Percentiles rank a stretch among this genome's conserved stretches.
These are phyloP conservation scores for Diplolepis rosae DNA, from an alignment of 2,888 invertebrate species.

Conservation along the genomic window DNA sequence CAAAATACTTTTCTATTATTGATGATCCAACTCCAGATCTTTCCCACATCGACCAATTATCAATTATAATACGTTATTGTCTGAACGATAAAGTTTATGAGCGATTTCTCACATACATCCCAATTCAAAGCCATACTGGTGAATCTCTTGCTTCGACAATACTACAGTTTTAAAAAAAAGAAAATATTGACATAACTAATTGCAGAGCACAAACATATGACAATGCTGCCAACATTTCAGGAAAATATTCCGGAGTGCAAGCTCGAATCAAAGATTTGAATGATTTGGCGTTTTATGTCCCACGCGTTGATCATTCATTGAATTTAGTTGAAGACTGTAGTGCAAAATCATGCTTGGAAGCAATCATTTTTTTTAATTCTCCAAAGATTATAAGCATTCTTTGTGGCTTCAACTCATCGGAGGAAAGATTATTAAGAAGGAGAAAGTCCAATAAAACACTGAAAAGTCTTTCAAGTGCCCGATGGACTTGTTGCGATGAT, in stretches of 20 bases:
- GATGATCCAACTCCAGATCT: too few relatives aligned
- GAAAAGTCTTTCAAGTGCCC: slow-evolving; percentile 20
- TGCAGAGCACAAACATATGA: slow-evolving; percentile 51
- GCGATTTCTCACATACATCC: slow-evolving; percentile 38
- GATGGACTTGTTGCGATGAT: slow-evolving; percentile 26
- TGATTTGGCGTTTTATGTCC: slow-evolving; percentile 46
- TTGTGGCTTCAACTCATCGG: slow-evolving; percentile 33
- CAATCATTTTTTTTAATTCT: slow-evolving; percentile 40
- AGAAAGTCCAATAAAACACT: slow-evolving; percentile 5
- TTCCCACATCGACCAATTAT: too few relatives aligned
- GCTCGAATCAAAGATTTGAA: slow-evolving; percentile 40
- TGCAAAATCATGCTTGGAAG: slow-evolving; percentile 43
- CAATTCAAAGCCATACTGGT: slow-evolving; percentile 28
- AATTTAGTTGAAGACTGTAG: slow-evolving; percentile 46
- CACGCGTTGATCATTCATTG: slow-evolving; percentile 48
- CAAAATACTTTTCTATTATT: too few relatives aligned
- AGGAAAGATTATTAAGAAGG: slow-evolving; percentile 17
- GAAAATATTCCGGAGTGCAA: slow-evolving; percentile 46
- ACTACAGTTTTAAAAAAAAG: slow-evolving; percentile 31
- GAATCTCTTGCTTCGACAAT: slow-evolving; percentile 13
- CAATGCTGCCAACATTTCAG: slow-evolving; percentile 49
- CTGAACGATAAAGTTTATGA: slow-evolving; percentile 39
- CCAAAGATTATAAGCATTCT: slow-evolving; percentile 34
- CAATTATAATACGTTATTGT: slow-evolving; percentile 38
- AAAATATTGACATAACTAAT: slow-evolving; percentile 32